Evolutionary conservation across 1,140 invertebrate species (phyloP), one percentile per base, ranked within the genome.

Genomic region (Zaprionus davidi): DNA sequence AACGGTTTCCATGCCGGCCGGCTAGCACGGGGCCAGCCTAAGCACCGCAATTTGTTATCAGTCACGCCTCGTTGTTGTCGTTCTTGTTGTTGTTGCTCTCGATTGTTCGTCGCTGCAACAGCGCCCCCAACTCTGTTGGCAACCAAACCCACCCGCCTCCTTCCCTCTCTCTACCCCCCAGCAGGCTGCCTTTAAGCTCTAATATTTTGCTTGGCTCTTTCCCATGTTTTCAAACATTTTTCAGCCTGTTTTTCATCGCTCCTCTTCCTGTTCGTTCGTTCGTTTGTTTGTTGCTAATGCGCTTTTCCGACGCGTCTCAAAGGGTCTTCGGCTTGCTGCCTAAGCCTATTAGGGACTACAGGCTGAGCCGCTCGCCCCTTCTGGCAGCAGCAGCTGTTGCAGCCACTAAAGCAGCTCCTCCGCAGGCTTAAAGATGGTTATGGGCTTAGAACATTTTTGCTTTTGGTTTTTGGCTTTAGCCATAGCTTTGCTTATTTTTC

Each of bases 31-130:
- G 28, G 24, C 28, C 55, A 55, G 36, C 63, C 34, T 79, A 77
- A 70, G 71, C 65, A 74, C 64, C 69, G 69, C 76, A 75, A 79
- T 79, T 79, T 72, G 78, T 79, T 79, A 79, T 79, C 74, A 73
- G 78, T 79, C 78, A 79, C 78, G 74, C 69, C 56, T 77, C 69
- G 68, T 78, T 72, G 56, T 71, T 66, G 59, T 66, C 38, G 58
- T 38, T 46, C 46, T 59, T 28, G 57, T 53, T 41, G 28, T 69
- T 26, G 31, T 69, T 26, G 65, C 17, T 63, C 62, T 51, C 66
- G 46, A 20, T 49, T 20, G 46, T 49, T 49, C n/a, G 46, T 22
- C 20, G 22, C 62, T 76, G 67, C 72, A 75, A 75, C 71, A 9
- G 60, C 26, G 11, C 41, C 31, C 53, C 13, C 11, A 36, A 5